Conservation (phyloP, 1,140 invertebrate genomes). For the Dendrolimus punctatus region DNA sequence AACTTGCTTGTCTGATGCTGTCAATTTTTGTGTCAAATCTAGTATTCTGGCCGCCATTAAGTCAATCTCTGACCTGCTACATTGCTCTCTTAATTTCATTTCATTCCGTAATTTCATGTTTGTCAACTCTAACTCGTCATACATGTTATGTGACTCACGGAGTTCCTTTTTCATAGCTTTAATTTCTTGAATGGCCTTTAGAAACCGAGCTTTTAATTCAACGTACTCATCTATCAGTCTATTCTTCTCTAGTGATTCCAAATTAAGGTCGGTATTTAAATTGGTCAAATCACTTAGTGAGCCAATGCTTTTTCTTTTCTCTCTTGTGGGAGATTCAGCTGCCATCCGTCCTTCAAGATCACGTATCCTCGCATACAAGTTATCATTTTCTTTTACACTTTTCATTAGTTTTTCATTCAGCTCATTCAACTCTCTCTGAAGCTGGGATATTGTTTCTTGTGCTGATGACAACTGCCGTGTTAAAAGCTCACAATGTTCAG, state of each 20-base stretch:
- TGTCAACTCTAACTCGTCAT: slow-evolving; percentile 84
- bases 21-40: slow-evolving; percentile 87
- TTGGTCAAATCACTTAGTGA: slow-evolving; percentile 87
- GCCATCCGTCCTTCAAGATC: slow-evolving; percentile 77
- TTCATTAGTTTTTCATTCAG: slow-evolving; percentile 73
- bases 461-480: slow-evolving; percentile 76
- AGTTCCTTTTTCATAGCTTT: slow-evolving; percentile 86
- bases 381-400: slow-evolving; percentile 85
- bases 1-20: slow-evolving; percentile 86
- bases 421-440: slow-evolving; percentile 75
- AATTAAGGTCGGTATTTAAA: slow-evolving; percentile 82
- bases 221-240: slow-evolving; percentile 86
- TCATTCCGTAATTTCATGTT: slow-evolving; percentile 83
- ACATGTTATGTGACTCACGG: slow-evolving; percentile 83
- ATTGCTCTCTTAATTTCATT: slow-evolving; percentile 77
- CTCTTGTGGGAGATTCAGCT: slow-evolving; percentile 66
- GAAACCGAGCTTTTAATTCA: slow-evolving; percentile 82
- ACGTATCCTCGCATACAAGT: slow-evolving; percentile 77
- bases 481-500: slow-evolving; percentile 75
- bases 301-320: slow-evolving; percentile 79
- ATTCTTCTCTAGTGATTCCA: slow-evolving; percentile 82
- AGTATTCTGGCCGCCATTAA: slow-evolving; percentile 89
- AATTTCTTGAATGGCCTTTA: slow-evolving; percentile 88
- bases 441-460: slow-evolving; percentile 71
- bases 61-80: slow-evolving; percentile 81